Conservation (phyloP, 1,140 invertebrate genomes). For the Anoplophora glabripennis region DNA sequence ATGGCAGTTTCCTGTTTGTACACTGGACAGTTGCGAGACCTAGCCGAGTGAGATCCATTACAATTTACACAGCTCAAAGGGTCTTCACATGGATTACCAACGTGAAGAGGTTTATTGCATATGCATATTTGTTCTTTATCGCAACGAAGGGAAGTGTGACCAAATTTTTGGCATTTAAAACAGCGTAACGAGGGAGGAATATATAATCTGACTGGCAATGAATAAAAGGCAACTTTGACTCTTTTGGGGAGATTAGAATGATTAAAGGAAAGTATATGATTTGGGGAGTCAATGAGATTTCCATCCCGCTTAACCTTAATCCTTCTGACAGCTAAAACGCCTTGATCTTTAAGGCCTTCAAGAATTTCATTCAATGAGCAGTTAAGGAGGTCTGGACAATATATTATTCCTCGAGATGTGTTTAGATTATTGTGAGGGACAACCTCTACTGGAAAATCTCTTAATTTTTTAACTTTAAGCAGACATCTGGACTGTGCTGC, state of each 20-base stretch:
- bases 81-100: not conserved
- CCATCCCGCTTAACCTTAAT: no score
- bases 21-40: constrained; percentile 8
- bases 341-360: no score
- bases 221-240: not conserved
- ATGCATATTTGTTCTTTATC: not conserved
- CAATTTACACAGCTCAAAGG: constrained; percentile 5
- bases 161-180: constrained; percentile 2
- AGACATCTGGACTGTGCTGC: no score
- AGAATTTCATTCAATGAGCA: no score
- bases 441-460: no score
- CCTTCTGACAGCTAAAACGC: no score
- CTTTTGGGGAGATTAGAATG: not conserved
- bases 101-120: constrained; percentile 4
- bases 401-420: no score
- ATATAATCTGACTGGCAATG: not conserved
- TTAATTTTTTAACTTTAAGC: no score
- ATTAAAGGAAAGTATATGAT: no score
- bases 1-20: constrained; percentile 15
- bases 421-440: no score
- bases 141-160: not conserved
- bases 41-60: constrained; percentile 1
- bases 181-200: not conserved
- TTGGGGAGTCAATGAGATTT: no score
- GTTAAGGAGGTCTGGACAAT: no score